phyloP scores from a whole-genome alignment of 2,797 vertebrate genomes.

The Tamandua tetradactyla region DNA sequence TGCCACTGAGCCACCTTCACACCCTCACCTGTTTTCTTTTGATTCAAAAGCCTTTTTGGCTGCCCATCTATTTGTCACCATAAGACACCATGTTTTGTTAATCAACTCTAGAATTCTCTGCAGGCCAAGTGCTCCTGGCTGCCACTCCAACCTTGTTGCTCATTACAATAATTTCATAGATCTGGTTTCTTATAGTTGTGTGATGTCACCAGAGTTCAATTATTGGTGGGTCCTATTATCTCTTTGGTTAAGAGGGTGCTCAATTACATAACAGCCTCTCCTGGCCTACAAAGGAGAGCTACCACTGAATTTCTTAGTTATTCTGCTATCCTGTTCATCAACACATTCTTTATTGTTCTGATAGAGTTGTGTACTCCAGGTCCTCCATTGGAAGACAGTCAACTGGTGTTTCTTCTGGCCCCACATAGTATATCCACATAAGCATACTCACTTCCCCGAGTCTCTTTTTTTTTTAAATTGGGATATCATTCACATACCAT shows the following conservation, averaged over 20 bases:
- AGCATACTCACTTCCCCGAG: not conserved
- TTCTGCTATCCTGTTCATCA: not conserved
- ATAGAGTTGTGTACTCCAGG: not conserved
- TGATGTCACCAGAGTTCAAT: not conserved
- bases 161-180: constrained; percentile 5
- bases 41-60: not conserved
- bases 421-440: not conserved
- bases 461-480: not conserved
- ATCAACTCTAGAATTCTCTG: not conserved
- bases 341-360: not conserved
- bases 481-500: not conserved
- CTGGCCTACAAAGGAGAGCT: not conserved
- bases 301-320: not conserved
- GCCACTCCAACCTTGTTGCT: constrained; percentile 9
- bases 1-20: too few species aligned
- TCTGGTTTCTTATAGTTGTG: not conserved
- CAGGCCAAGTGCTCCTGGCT: not conserved
- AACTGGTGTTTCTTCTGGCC: not conserved
- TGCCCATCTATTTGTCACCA: constrained; percentile 10
- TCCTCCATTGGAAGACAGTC: not conserved
- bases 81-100: constrained; percentile 11
- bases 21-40: constrained; percentile 26
- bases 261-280: not conserved
- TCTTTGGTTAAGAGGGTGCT: not conserved
- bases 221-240: not conserved